Conservation (phyloP, 2,113 vertebrate species). For the Lamprologus ornatipinnis region DNA sequence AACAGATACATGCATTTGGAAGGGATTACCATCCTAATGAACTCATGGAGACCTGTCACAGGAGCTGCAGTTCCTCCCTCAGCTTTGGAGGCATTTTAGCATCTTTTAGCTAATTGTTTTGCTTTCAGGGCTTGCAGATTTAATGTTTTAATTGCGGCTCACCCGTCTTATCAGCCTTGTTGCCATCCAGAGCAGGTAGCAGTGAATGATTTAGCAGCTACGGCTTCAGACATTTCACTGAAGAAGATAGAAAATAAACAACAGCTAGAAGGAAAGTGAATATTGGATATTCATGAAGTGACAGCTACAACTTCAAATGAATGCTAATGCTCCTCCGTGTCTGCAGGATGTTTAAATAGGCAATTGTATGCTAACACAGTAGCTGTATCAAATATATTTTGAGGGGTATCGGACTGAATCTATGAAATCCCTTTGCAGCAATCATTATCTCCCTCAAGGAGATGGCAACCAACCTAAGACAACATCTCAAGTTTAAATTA, state of each 20-base stretch:
- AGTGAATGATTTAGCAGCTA: not conserved
- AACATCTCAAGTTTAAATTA: not conserved
- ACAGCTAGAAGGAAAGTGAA: not conserved
- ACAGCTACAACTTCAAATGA: not conserved
- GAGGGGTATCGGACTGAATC: not conserved
- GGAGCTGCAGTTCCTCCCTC: not conserved
- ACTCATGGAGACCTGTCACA: not conserved
- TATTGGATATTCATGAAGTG: not conserved
- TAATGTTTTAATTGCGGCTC: not conserved
- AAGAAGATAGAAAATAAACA: not conserved
- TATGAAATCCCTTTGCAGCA: not conserved
- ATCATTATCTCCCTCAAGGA: not conserved
- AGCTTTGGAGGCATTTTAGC: not conserved
- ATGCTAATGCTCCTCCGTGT: not conserved
- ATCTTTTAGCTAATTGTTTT: not conserved
- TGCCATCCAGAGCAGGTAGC: not conserved
- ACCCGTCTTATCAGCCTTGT: not conserved
- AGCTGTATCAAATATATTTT: not conserved
- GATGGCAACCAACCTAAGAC: not conserved
- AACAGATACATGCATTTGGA: not conserved
- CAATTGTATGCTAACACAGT: not conserved
- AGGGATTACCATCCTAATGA: not conserved
- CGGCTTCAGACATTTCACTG: not conserved
- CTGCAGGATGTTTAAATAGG: not conserved
- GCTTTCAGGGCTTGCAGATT: not conserved